These are phyloP conservation scores for Squalus acanthias DNA, from an alignment of 2,797 vertebrate genomes.

Conservation along the genomic window DNA sequence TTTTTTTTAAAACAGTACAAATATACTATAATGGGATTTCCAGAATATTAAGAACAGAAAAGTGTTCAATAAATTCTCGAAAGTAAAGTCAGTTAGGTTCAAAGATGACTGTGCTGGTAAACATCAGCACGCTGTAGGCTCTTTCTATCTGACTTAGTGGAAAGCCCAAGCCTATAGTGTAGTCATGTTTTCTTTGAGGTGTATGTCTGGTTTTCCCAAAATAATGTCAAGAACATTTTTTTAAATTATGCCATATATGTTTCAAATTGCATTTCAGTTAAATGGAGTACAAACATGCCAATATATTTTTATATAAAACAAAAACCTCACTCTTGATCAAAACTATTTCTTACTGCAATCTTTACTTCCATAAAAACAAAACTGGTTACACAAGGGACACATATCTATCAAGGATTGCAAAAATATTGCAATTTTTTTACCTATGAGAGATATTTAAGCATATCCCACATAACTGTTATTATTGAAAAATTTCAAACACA, in stretches of 20 bases:
- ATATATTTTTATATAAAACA: neutral
- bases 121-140: neutral
- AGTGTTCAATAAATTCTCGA: neutral
- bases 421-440: too few species aligned
- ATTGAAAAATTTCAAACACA: neutral
- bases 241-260: neutral
- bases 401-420: neutral
- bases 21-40: neutral
- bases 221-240: neutral
- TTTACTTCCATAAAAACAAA: neutral
- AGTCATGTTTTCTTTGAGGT: neutral
- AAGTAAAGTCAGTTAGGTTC: neutral
- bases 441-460: neutral
- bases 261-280: neutral
- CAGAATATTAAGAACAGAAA: neutral
- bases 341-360: neutral
- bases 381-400: neutral
- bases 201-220: neutral
- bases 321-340: neutral
- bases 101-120: neutral
- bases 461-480: too few species aligned
- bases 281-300: neutral
- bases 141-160: neutral
- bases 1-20: neutral
- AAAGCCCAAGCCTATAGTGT: neutral